Conservation (phyloP, 1,140 invertebrate species). For the Helicoverpa armigera region DNA sequence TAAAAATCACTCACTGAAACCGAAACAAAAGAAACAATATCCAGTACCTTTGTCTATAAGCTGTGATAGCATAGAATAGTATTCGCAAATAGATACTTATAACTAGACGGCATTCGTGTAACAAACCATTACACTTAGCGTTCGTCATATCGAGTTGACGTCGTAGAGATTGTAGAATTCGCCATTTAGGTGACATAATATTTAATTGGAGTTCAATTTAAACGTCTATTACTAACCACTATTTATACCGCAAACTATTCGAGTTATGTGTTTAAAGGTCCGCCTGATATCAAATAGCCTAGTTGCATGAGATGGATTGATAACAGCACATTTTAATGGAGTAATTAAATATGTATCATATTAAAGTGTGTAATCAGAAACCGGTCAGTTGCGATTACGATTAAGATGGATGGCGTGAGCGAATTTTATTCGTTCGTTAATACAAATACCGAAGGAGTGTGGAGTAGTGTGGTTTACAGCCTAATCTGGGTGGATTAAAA, state of each 20-base stretch:
- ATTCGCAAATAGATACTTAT: no score
- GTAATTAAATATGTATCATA: slow-evolving; percentile 41
- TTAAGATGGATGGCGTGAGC: slow-evolving; percentile 22
- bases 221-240: neutral
- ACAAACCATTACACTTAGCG: no score
- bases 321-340: slow-evolving; percentile 25
- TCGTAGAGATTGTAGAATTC: slow-evolving; percentile 16
- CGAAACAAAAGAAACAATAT: no score
- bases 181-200: slow-evolving; percentile 26
- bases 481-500: no score
- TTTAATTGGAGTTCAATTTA: slow-evolving; percentile 28
- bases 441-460: no score
- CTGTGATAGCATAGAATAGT: no score
- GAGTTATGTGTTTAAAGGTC: slow-evolving; percentile 29
- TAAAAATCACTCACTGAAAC: no score
- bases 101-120: no score
- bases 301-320: slow-evolving; percentile 36
- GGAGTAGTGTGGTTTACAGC: no score
- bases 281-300: slow-evolving; percentile 38
- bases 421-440: neutral
- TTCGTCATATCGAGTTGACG: neutral
- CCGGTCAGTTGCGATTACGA: neutral
- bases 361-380: slow-evolving; percentile 33
- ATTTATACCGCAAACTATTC: slow-evolving; percentile 15
- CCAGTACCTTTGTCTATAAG: no score